Base-by-base conservation (phyloP, 2,113 vertebrate genomes). In the Cromileptes altivelis region DNA sequence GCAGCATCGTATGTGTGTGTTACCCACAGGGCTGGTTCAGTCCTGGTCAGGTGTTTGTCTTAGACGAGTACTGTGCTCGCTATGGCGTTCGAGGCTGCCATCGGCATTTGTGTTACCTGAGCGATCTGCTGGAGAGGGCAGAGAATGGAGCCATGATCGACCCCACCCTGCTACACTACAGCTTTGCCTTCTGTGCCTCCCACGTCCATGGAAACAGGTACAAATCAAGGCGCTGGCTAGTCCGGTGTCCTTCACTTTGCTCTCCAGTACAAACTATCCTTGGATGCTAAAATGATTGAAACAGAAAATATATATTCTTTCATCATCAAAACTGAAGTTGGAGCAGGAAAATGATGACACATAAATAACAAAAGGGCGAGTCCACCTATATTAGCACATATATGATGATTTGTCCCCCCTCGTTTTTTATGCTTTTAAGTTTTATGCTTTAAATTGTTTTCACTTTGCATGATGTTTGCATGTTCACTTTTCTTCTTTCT, bases 161-260 rank as follows among this genome's bases (percentile, higher is more conserved):
- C 95, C 98, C 98, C 85, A 99, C 98, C 30, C 97, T 99, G 78
- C 97, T 99, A 61, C 98, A 99, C 94, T 99, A 99, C 95, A 99
- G 98, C 94, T 99, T 98, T 77, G 98, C 98, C 92, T 99, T 99
- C 94, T 99, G 98, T 69, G 98, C 98, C 68, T 99, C 98, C 21
- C 98, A 99, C 40, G 98, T 99, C 84, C 97, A 99, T 33, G 98
- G 98, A 85, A 99, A 99, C 96, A 98, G 98, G 98, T 99, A 96
- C 1, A 14, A 45, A 50, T 80, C 50, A 52, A 58, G 55, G 10
- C 4, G 2, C 27, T 18, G 18, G 5, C 13, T 19, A 3, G 6
- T 27, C 17, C 2, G 1, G 9, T 17, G 12, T 75, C 18, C 6
- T 55, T 75, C 33, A n/a, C 49, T 62, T 21, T 10, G 9, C 6